Percentiles rank a stretch among this genome's conserved stretches.
phyloP scores from a whole-genome alignment of 2,888 invertebrate species.

The Campoplex capitator region DNA sequence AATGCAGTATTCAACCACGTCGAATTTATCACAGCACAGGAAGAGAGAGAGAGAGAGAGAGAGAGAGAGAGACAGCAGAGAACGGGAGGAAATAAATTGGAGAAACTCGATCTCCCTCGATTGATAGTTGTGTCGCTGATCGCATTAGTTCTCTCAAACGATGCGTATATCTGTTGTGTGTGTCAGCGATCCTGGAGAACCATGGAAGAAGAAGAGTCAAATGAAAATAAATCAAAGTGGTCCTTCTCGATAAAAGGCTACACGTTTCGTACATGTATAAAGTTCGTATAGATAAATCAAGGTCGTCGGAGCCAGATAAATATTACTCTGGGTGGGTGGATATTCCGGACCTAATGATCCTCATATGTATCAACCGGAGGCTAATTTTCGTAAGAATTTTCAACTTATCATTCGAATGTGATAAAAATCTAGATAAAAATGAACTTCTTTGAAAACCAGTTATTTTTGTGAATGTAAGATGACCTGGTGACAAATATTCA shows the following conservation, averaged over 20 bases:
- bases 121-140: slow-evolving; percentile 60
- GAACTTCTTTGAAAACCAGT: neutral
- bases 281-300: slow-evolving; percentile 19
- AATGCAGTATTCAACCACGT: slow-evolving; percentile 33
- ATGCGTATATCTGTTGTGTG: neutral
- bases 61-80: neutral
- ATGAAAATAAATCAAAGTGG: slow-evolving; percentile 61
- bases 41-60: slow-evolving; percentile 3
- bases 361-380: neutral
- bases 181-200: neutral
- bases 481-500: neutral
- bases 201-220: slow-evolving; percentile 12
- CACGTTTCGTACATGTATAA: slow-evolving; percentile 1
- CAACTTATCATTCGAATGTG: neutral
- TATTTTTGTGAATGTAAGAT: neutral
- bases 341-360: slow-evolving; percentile 11
- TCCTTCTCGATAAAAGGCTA: slow-evolving; percentile 54
- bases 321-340: slow-evolving; percentile 13
- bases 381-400: neutral
- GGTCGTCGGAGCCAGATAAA: slow-evolving; percentile 22
- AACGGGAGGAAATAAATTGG: neutral
- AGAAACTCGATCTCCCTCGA: slow-evolving; percentile 51
- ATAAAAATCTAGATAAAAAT: neutral
- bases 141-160: slow-evolving; percentile 55
- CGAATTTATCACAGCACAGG: slow-evolving; percentile 35